These are phyloP conservation scores for Nylanderia fulva DNA, from an alignment of 1,140 invertebrate genomes.

Conservation along the genomic window DNA sequence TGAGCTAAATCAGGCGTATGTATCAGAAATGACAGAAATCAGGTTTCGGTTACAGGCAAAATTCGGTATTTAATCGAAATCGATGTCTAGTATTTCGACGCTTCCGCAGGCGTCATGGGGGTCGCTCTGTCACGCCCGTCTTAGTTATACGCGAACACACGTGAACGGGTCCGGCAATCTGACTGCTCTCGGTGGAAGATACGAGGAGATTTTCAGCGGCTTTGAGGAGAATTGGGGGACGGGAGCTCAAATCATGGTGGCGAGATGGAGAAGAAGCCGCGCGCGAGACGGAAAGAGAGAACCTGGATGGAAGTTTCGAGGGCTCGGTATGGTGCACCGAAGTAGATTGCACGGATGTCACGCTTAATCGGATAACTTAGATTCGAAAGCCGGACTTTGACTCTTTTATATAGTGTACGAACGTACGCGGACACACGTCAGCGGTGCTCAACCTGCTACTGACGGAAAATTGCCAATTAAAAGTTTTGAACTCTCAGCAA, in stretches of 20 bases:
- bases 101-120: background rate
- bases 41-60: background rate
- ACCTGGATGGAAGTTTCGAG: conserved; percentile 56
- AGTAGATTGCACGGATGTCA: conserved; percentile 80
- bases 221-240: conserved; percentile 60
- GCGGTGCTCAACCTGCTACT: conserved; percentile 32
- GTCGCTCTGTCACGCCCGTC: conserved; percentile 62
- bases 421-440: conserved; percentile 39
- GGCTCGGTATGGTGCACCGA: conserved; percentile 63
- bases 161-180: conserved; percentile 65
- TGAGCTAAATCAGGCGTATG: background rate
- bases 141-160: conserved; percentile 62
- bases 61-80: conserved; percentile 1
- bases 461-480: conserved; percentile 45
- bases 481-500: conserved; percentile 15
- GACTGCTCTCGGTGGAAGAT: conserved; percentile 61
- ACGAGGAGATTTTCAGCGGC: conserved; percentile 72
- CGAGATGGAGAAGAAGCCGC: conserved; percentile 25
- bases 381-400: conserved; percentile 74
- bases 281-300: conserved; percentile 41
- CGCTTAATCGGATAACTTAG: conserved; percentile 81
- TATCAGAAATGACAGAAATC: background rate
- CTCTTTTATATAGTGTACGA: conserved; percentile 68
- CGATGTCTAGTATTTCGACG: conserved; percentile 31
- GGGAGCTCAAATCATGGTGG: background rate